Base-by-base conservation (phyloP, 2,888 invertebrate genomes). In the Spisula subtruncata region DNA sequence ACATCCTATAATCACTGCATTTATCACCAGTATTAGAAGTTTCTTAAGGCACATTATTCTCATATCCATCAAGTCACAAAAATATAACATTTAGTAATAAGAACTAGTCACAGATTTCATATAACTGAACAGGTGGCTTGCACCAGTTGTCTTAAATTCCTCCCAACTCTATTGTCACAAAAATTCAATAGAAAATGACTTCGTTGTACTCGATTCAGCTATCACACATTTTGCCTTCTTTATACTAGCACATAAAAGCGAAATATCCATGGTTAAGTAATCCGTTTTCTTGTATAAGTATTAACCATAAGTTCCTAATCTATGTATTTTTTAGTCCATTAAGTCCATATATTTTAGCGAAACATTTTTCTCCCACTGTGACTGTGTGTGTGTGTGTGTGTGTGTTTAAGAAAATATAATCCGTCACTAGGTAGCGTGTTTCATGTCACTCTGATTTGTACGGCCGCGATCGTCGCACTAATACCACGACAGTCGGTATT, bases 31-130 rank as follows among this genome's bases (percentile, higher is more conserved):
- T n/a, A 83, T 60, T n/a, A 83, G 18, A 18, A 60, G 29, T 41
- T 83, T 54, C 16, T 20, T 41, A 60, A 66, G 83, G 60, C 83
- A 83, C 66, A 83, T 60, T 41, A 71, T 6, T 71, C 32, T 71
- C 71, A 71, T 71, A 60, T 60, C 60, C 60, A 60, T 60, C 60
- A 60, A 25, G 25, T 20, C n/a, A 2, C 5, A 60, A 20, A 25
- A 18, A n/a, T 8, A 20, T 60, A 60, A 60, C 60, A 60, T 60
- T 25, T 60, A 60, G 25, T 60, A 60, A n/a, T n/a, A n/a, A 18
- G n/a, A 60, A 20, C 60, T 1, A n/a, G 20, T 60, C 8, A 60
- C 1, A 60, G 18, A 20, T 18, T 20, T 2, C 60, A 20, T 1
- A 60, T 60, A 2, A 2, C n/a, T 60, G 18, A 60, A 60, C n/a